Evolutionary conservation across 2,113 vertebrate genomes (phyloP).

Genomic region (Anhinga rufa): DNA sequence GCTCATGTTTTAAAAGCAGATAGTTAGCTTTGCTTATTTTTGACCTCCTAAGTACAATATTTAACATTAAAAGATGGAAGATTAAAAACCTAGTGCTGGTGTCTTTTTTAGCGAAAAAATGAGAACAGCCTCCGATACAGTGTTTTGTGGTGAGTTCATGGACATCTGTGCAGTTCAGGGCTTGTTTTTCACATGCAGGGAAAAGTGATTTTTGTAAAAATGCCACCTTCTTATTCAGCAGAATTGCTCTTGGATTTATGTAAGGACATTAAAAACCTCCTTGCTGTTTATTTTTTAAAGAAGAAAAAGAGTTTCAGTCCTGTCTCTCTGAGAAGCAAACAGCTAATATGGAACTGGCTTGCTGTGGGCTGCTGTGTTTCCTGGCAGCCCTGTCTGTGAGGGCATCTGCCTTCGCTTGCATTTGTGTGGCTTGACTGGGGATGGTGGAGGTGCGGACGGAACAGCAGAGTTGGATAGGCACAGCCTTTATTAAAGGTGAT

Average conservation of each 20-base stretch:
- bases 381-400: neutral
- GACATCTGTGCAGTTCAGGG: neutral
- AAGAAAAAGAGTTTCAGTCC: neutral
- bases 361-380: neutral
- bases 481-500: neutral
- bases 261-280: neutral
- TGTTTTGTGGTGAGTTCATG: neutral
- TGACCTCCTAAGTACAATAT: neutral
- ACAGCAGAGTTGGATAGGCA: neutral
- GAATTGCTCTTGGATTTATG: neutral
- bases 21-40: neutral
- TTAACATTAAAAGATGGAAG: neutral
- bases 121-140: fast-evolving
- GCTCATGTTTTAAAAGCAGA: neutral
- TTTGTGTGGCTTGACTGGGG: neutral
- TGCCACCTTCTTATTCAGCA: neutral
- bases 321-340: neutral
- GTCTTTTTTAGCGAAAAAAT: neutral
- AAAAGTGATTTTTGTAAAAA: neutral
- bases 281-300: neutral
- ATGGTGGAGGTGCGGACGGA: neutral
- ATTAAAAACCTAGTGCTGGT: neutral
- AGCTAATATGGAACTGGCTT: neutral
- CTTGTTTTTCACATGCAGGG: neutral
- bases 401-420: neutral